Percentiles rank a stretch among this genome's conserved stretches.
Conservation (phyloP, 1,140 invertebrate genomes). For the Himalopsyche phryganea region DNA sequence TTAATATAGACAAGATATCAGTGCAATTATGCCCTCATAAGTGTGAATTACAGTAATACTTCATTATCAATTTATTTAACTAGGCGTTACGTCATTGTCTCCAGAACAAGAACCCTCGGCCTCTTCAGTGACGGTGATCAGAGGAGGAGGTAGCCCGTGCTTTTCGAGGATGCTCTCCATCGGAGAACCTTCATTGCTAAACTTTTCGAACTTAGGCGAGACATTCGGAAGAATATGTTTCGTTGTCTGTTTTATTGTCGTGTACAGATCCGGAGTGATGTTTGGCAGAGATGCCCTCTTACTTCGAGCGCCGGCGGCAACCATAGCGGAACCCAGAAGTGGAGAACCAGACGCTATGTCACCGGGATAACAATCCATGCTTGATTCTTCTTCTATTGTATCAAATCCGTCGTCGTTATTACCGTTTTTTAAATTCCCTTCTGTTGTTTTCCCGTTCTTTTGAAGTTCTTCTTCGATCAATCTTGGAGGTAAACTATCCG, state of each 20-base stretch:
- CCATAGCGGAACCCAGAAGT: constrained; percentile 16
- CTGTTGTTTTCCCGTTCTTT: constrained; percentile 25
- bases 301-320: constrained; percentile 38
- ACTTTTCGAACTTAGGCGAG: constrained; percentile 49
- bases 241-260: constrained; percentile 43
- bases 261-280: constrained; percentile 46
- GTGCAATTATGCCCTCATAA: too few relatives aligned
- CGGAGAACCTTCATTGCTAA: constrained; percentile 47
- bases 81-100: constrained; percentile 36
- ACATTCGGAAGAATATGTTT: constrained; percentile 38
- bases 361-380: constrained; percentile 33
- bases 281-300: constrained; percentile 46
- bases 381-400: constrained; percentile 41
- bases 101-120: constrained; percentile 44
- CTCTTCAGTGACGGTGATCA: constrained; percentile 53
- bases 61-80: constrained; percentile 40
- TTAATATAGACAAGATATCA: too few relatives aligned
- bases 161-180: constrained; percentile 33
- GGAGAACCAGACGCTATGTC: constrained; percentile 32
- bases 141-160: constrained; percentile 41
- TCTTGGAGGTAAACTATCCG: constrained; percentile 44
- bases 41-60: too few relatives aligned
- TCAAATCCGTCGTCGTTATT: constrained; percentile 37
- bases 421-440: constrained; percentile 29
- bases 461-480: constrained; percentile 38